phyloP scores from a whole-genome alignment of 2,113 vertebrate species.

The Nannobrachium achirus region DNA sequence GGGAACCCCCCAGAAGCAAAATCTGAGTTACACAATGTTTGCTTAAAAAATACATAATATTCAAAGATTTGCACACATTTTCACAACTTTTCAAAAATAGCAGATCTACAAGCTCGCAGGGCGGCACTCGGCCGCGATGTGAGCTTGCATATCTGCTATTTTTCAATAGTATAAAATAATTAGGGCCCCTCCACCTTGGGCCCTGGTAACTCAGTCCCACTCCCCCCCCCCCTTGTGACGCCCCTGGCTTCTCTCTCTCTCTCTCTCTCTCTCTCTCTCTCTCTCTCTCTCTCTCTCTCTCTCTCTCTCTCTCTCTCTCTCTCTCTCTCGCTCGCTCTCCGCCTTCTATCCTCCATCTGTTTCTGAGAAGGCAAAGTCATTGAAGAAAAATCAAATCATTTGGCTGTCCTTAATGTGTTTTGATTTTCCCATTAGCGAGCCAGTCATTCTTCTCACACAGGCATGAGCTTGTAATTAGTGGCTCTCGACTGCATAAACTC shows the following conservation, averaged over 20 bases:
- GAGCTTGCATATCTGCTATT: too few species aligned
- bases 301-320: conserved; percentile 1
- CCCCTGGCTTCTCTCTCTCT: conserved; percentile 3
- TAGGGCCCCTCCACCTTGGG: too few species aligned
- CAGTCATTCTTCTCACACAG: conserved; percentile 66
- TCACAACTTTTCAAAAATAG: too few species aligned
- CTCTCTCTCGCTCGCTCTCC: neutral
- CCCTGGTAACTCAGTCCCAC: too few species aligned
- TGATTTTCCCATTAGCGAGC: conserved; percentile 80
- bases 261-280: neutral
- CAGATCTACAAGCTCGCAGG: too few species aligned
- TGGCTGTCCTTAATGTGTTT: conserved; percentile 76
- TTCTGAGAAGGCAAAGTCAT: conserved; percentile 58
- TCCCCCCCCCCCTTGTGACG: too few species aligned
- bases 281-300: conserved; percentile 20
- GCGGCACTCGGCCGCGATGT: too few species aligned
- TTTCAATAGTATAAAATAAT: too few species aligned
- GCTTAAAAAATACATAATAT: too few species aligned
- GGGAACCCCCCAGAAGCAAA: too few species aligned
- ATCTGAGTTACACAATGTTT: too few species aligned
- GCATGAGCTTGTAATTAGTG: conserved; percentile 74
- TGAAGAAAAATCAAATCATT: conserved; percentile 71
- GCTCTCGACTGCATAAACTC: conserved; percentile 74
- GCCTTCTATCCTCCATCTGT: conserved; percentile 56
- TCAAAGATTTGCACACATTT: too few species aligned